Conservation (phyloP, 2,113 vertebrate species). For the Pitta sordida region DNA sequence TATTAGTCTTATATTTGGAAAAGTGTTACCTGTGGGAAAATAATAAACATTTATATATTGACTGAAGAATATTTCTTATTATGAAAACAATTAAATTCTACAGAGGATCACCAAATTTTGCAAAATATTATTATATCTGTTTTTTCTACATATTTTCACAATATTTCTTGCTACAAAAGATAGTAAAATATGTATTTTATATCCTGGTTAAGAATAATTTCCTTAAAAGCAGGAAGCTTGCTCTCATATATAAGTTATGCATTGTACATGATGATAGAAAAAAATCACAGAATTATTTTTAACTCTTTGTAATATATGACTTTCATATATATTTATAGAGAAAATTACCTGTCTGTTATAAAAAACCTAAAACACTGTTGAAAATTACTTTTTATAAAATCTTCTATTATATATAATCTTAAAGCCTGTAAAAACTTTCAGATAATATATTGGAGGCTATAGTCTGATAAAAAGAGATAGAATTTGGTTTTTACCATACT, state of each 20-base stretch:
- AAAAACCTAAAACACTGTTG: background rate
- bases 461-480: conserved; percentile 8
- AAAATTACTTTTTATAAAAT: conserved; percentile 28
- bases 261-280: conserved; percentile 1
- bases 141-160: background rate
- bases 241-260: background rate
- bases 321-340: conserved; percentile 56
- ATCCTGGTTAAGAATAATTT: background rate
- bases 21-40: background rate
- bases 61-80: background rate
- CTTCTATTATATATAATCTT: background rate
- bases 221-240: background rate
- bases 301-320: background rate
- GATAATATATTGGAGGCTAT: background rate
- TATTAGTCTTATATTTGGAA: background rate
- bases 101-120: background rate
- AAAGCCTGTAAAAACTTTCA: background rate
- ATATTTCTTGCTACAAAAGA: background rate
- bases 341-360: background rate
- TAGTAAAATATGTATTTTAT: background rate
- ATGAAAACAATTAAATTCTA: conserved; percentile 13
- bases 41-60: background rate
- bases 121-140: background rate
- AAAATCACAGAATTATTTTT: background rate
- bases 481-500: conserved; percentile 12